phyloP scores from a whole-genome alignment of 2,113 vertebrate species.

The Calidris pugnax region DNA sequence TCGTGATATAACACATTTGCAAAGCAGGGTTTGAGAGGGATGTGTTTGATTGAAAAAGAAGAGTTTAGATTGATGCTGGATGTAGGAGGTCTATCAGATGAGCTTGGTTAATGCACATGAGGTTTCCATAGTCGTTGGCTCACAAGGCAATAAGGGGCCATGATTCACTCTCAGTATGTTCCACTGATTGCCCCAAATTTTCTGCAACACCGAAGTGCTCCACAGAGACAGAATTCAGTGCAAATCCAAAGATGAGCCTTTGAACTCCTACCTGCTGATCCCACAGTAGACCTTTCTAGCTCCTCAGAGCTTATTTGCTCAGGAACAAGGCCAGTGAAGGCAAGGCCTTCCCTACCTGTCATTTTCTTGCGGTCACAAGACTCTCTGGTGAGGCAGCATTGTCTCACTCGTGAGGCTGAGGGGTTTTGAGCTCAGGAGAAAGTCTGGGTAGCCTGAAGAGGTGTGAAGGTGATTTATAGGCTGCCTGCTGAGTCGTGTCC shows the following conservation, averaged over 20 bases:
- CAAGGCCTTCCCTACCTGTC: neutral
- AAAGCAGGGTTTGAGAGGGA: neutral
- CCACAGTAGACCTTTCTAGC: neutral
- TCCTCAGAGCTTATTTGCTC: neutral
- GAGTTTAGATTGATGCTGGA: neutral
- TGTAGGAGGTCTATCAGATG: neutral
- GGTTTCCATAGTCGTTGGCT: neutral
- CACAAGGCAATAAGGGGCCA: neutral
- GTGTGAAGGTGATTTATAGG: neutral
- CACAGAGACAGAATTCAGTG: neutral
- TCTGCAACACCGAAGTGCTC: neutral
- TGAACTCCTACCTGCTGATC: neutral
- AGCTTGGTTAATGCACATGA: neutral
- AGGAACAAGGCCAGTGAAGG: rapidly evolving
- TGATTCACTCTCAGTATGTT: neutral
- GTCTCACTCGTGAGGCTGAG: neutral
- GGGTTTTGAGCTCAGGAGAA: neutral
- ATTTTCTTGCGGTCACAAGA: neutral
- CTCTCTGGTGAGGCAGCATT: neutral
- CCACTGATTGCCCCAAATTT: neutral
- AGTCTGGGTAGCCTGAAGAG: neutral
- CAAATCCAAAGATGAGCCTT: neutral
- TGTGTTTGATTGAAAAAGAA: neutral
- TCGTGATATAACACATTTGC: neutral
- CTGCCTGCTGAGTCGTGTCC: neutral